Evolutionary conservation across 30 jellyfish, hydroid and myxozoan species (phyloP), one percentile per base, ranked within the genome.

Genomic region (Hydra vulgaris): DNA sequence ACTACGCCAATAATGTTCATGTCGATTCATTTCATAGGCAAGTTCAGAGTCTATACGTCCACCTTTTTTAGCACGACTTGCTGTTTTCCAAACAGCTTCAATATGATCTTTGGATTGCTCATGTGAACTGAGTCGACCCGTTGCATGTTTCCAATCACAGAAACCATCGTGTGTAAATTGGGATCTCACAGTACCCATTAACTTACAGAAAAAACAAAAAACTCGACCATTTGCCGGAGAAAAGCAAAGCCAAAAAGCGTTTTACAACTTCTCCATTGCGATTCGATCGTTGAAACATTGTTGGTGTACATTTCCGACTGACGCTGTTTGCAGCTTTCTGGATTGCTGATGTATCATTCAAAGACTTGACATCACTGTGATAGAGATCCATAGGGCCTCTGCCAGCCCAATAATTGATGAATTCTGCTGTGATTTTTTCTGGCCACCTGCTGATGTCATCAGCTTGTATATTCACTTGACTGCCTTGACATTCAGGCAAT

Each of bases 191-290:
- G n/a, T n/a, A n/a, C n/a, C n/a, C n/a, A 69, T 21, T 69, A 69
- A 69, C 27, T 69, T 69, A 23, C 76, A 69, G 27, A 21, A 69
- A 23, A 69, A 69, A 23, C 76, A 69, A 15, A 3, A 69, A n/a
- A n/a, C n/a, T n/a, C n/a, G n/a, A n/a, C n/a, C n/a, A n/a, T n/a
- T n/a, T n/a, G n/a, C n/a, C n/a, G n/a, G n/a, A n/a, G n/a, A n/a
- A n/a, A n/a, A n/a, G n/a, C n/a, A n/a, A 69, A 69, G 76, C 81
- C 81, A 73, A 73, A 7, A 22, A n/a, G 15, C 15, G 76, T 69
- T 69, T 23, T 69, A 21, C 27, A 20, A 69, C 25, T 69, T 69
- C 76, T 20, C 76, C 76, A 69, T 69, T 69, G 27, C 27, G 76
- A 69, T 23, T 20, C 27, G 25, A 20, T 20, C 76, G 25, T 15